Conservation (phyloP, 2,888 invertebrate species). For the Chirona hameri region DNA sequence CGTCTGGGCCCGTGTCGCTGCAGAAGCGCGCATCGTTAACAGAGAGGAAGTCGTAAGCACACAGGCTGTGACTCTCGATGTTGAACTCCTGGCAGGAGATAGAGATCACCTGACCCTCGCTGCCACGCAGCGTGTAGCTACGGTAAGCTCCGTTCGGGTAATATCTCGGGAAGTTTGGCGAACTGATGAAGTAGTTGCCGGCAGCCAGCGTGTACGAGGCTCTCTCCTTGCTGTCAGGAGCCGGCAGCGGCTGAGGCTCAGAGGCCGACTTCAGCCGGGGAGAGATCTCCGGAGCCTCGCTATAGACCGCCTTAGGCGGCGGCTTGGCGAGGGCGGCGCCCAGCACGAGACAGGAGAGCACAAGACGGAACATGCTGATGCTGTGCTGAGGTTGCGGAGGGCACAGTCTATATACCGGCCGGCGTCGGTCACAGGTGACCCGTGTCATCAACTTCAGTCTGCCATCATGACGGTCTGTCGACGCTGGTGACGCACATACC, state of each 20-base stretch:
- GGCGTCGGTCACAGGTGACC: too few species aligned
- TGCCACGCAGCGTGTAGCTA: background rate
- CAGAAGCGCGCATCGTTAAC: background rate
- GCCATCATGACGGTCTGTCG: too few species aligned
- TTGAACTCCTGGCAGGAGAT: background rate
- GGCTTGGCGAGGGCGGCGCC: conserved; percentile 1
- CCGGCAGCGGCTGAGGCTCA: background rate
- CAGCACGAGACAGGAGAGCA: background rate
- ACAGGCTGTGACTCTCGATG: background rate
- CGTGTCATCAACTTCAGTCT: too few species aligned
- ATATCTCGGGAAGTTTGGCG: background rate
- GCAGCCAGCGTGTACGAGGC: background rate
- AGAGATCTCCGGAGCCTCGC: background rate
- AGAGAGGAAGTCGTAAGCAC: background rate
- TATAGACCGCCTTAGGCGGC: background rate
- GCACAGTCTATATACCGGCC: too few species aligned
- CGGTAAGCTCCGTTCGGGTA: background rate
- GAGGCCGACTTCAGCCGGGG: background rate
- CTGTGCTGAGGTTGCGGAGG: too few species aligned
- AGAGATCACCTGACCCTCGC: background rate
- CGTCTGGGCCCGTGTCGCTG: background rate
- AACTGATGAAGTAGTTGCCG: background rate
- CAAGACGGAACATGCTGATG: background rate
- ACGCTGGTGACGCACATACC: too few species aligned
- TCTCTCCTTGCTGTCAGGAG: background rate